Evolutionary conservation across 2,113 vertebrate species (phyloP).

Genomic region (Girardinichthys multiradiatus): DNA sequence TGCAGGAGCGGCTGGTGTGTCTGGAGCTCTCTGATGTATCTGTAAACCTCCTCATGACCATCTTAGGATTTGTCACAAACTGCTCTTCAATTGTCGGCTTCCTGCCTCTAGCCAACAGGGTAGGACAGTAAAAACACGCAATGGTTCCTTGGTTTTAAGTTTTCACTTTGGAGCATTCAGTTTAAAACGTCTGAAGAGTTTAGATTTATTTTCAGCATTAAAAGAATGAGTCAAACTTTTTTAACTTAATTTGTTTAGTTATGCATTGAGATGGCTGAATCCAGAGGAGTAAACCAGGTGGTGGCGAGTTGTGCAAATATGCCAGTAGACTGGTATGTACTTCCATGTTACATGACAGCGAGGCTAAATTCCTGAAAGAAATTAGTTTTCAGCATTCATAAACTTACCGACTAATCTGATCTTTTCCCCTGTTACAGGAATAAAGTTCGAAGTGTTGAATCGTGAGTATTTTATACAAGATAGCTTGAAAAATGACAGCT

Average conservation of each 20-base stretch:
- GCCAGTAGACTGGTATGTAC: constrained; percentile 1
- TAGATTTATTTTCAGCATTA: too few relatives aligned
- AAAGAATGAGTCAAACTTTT: too few relatives aligned
- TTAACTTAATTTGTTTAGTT: constrained; percentile 18
- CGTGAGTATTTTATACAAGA: constrained; percentile 33
- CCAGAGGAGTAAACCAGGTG: constrained; percentile 25
- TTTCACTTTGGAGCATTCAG: too few relatives aligned
- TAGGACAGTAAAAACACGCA: neutral
- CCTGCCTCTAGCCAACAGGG: constrained; percentile 60
- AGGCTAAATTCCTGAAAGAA: neutral
- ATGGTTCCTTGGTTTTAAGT: neutral
- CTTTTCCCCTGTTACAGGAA: constrained; percentile 6
- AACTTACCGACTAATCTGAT: neutral
- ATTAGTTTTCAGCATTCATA: neutral
- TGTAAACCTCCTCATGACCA: neutral
- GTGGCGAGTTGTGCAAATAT: neutral
- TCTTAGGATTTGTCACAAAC: constrained; percentile 23
- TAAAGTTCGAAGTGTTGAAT: constrained; percentile 6
- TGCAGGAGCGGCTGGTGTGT: constrained; percentile 46
- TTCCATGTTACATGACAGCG: neutral
- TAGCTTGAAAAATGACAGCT: too few relatives aligned
- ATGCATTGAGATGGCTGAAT: constrained; percentile 44
- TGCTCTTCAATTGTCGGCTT: constrained; percentile 32
- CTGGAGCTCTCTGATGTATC: constrained; percentile 15
- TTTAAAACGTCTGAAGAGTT: too few relatives aligned